Conservation (phyloP, 2,888 invertebrate genomes). For the Amiota minor region DNA sequence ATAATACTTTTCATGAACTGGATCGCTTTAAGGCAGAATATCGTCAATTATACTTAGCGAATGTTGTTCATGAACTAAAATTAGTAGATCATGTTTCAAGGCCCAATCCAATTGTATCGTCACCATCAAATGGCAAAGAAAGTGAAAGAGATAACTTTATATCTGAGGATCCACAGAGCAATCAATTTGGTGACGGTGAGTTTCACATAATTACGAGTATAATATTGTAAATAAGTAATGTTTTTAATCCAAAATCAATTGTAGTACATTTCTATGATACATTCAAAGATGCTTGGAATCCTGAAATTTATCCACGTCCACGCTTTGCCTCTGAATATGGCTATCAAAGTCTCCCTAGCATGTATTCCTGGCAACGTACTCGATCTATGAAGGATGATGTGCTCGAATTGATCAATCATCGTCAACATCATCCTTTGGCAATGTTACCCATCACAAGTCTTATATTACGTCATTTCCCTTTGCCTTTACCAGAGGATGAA, state of each 20-base stretch:
- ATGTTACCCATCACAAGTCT: conserved; percentile 78
- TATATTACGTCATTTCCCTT: conserved; percentile 78
- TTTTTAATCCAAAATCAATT: conserved; percentile 48
- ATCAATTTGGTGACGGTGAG: conserved; percentile 88
- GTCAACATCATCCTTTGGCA: conserved; percentile 91
- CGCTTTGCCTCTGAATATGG: conserved; percentile 98
- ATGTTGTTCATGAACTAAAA: conserved; percentile 79
- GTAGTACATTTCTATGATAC: conserved; percentile 93
- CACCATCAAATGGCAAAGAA: conserved; percentile 88
- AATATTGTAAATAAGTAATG: not conserved
- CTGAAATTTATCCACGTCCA: conserved; percentile 83
- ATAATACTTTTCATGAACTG: conserved; percentile 76
- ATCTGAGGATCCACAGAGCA: conserved; percentile 83
- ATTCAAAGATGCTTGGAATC: conserved; percentile 85
- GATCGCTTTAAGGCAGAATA: conserved; percentile 83
- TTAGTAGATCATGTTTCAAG: conserved; percentile 62
- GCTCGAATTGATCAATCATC: conserved; percentile 80
- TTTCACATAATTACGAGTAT: not conserved
- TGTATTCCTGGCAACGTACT: conserved; percentile 79
- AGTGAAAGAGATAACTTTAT: conserved; percentile 85
- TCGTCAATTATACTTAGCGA: conserved; percentile 85
- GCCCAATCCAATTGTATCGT: conserved; percentile 81
- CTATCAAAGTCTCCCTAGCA: conserved; percentile 89
- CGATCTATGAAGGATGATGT: conserved; percentile 75
- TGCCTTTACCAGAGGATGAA: conserved; percentile 76